Evolutionary conservation across 1,140 invertebrate species (phyloP).

Genomic region (Dufourea novaeangliae): DNA sequence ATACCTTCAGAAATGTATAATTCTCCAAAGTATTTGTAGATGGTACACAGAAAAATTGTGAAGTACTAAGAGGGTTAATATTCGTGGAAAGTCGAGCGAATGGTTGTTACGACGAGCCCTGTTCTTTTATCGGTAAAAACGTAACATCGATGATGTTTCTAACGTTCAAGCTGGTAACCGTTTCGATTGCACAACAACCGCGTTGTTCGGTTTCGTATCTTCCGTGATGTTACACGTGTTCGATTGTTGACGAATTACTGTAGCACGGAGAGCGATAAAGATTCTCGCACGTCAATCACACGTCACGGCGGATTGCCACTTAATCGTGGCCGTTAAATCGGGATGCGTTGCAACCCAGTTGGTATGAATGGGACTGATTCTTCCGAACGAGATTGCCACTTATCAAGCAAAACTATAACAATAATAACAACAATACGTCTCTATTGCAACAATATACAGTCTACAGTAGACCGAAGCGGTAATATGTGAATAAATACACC

Average conservation of each 20-base stretch:
- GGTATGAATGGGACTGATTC: conserved; percentile 1
- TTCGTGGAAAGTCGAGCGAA: conserved; percentile 3
- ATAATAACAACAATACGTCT: too few relatives aligned
- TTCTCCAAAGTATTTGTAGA: too few relatives aligned
- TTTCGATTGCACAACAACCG: not conserved
- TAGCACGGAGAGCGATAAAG: conserved; percentile 35
- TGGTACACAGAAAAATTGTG: too few relatives aligned
- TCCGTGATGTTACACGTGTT: conserved; percentile 43
- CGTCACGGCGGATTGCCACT: conserved; percentile 10
- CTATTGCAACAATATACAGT: too few relatives aligned
- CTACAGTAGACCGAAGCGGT: too few relatives aligned
- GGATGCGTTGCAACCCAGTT: not conserved
- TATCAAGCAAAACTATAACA: conserved; percentile 7
- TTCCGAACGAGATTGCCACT: not conserved
- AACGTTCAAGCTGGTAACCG: not conserved
- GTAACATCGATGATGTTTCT: not conserved
- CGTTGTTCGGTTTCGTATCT: not conserved
- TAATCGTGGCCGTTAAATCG: conserved; percentile 22
- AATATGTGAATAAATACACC: too few relatives aligned
- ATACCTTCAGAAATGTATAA: too few relatives aligned
- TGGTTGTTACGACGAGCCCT: not conserved
- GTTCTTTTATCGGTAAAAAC: not conserved
- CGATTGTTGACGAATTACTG: conserved; percentile 36
- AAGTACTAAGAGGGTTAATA: too few relatives aligned
- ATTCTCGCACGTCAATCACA: conserved; percentile 19